Conservation (phyloP, 1,140 invertebrate genomes). For the Tetranychus cinnabarinus region DNA sequence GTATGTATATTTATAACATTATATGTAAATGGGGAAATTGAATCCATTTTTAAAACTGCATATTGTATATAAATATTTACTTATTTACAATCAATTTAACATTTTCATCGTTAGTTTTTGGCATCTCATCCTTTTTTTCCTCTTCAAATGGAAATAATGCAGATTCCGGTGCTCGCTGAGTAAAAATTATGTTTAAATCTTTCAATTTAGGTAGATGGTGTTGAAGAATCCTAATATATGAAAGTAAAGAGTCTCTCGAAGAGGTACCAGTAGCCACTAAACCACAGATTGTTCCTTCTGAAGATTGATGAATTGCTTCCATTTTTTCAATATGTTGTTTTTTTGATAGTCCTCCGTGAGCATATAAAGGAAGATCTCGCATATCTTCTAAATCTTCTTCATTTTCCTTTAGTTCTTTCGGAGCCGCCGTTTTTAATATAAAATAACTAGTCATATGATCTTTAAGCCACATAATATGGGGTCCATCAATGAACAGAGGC, state of each 20-base stretch:
- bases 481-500: slow-evolving; percentile 69
- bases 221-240: slow-evolving; percentile 72
- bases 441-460: slow-evolving; percentile 58
- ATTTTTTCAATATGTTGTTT: slow-evolving; percentile 13
- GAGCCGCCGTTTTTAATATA: slow-evolving; percentile 31
- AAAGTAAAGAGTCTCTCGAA: slow-evolving; percentile 53
- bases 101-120: no score
- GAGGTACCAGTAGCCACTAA: slow-evolving; percentile 59
- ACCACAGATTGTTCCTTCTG: slow-evolving; percentile 67
- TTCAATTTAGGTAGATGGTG: background rate
- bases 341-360: slow-evolving; percentile 17
- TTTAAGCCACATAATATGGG: slow-evolving; percentile 52
- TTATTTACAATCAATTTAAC: no score
- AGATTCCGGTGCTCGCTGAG: no score
- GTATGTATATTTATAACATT: no score
- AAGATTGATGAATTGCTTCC: slow-evolving; percentile 59
- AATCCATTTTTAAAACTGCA: no score
- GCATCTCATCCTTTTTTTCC: no score
- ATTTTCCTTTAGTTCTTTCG: slow-evolving; percentile 15
- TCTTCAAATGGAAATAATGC: no score
- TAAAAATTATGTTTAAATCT: background rate
- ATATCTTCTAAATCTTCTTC: slow-evolving; percentile 20
- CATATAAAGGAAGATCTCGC: slow-evolving; percentile 16
- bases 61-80: no score
- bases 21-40: no score